Evolutionary conservation across 2,888 invertebrate species (phyloP).

Genomic region (Alloscopus bannaensis): DNA sequence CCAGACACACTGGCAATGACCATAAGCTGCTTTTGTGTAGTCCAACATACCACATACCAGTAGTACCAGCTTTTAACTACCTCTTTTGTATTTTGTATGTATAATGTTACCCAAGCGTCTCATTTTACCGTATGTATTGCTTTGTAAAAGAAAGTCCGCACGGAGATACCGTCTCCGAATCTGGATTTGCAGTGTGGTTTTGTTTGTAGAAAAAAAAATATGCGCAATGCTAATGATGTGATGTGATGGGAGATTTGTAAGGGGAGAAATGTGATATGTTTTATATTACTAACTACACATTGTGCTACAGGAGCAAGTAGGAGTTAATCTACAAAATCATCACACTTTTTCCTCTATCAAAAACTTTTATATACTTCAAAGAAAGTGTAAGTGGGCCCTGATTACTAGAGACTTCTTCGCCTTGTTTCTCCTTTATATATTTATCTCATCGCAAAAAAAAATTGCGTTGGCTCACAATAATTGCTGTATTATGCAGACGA

Average conservation of each 20-base stretch:
- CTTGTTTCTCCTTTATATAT: neutral
- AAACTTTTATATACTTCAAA: neutral
- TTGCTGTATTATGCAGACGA: constrained; percentile 27
- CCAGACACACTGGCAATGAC: neutral
- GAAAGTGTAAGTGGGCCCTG: neutral
- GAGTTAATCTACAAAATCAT: neutral
- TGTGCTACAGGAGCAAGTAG: neutral
- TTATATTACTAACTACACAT: no score
- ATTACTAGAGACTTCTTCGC: neutral
- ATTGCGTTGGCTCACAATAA: constrained; percentile 12
- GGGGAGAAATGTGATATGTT: no score
- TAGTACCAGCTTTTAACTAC: neutral
- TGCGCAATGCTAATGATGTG: no score
- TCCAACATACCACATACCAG: neutral
- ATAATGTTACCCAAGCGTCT: no score
- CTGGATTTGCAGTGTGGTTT: no score
- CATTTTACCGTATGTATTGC: neutral
- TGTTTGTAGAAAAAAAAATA: no score
- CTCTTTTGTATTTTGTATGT: no score
- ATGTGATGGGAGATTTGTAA: no score
- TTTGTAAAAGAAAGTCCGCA: neutral
- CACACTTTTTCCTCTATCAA: neutral
- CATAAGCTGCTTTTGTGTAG: neutral
- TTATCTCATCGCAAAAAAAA: no score
- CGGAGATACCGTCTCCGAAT: neutral